A percentile compares a stretch with the other conserved stretches of the same genome.
Conservation (phyloP, 2,888 invertebrate species). For the Erebia epiphron region DNA sequence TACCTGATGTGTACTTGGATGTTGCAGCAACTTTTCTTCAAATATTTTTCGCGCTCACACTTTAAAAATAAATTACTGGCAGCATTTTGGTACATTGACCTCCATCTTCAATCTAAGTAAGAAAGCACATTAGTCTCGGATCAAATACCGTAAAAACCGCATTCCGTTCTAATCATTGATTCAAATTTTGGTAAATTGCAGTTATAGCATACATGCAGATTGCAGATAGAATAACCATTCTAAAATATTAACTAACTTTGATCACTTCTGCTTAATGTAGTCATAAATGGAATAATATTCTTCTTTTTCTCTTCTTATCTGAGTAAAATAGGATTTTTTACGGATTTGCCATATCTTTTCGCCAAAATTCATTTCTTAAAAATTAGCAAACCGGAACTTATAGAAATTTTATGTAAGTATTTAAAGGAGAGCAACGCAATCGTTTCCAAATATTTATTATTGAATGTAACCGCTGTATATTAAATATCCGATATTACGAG, state of each 20-base stretch:
- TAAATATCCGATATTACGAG: constrained; percentile 20
- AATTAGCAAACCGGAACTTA: background rate
- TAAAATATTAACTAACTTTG: no score
- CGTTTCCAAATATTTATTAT: constrained; percentile 24
- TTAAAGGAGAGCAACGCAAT: constrained; percentile 8
- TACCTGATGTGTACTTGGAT: background rate
- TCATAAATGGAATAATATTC: no score
- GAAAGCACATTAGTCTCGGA: no score
- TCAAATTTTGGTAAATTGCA: no score
- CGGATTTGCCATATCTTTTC: no score
- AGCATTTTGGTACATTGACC: background rate
- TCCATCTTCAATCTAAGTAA: background rate
- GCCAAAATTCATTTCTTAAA: background rate
- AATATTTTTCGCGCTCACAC: background rate
- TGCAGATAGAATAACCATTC: no score
- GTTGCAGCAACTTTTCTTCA: background rate
- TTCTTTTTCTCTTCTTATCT: no score
- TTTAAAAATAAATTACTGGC: background rate
- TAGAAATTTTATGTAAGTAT: background rate
- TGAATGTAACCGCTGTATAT: constrained; percentile 19
- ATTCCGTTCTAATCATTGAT: no score
- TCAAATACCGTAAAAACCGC: no score
- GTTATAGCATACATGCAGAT: no score
- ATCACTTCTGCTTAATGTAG: no score
- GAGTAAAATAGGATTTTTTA: no score